Conservation (phyloP, 2,888 invertebrate species). For the Chaitophorus viminalis region DNA sequence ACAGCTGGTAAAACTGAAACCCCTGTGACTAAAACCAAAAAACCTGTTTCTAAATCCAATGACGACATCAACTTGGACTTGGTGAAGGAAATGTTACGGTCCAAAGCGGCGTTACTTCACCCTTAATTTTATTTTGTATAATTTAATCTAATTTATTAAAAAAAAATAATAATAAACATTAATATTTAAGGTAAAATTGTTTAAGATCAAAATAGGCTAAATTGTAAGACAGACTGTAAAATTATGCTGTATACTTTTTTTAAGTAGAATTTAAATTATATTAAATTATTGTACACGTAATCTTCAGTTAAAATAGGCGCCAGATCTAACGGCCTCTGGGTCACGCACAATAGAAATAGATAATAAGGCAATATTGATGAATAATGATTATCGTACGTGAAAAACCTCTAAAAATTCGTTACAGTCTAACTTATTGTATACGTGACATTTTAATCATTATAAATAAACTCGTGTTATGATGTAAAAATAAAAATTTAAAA, state of each 20-base stretch:
- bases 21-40: not conserved
- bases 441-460: conserved; percentile 24
- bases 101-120: not conserved
- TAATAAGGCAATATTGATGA: conserved; percentile 15
- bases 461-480: not conserved
- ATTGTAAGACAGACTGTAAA: not conserved
- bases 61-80: not conserved
- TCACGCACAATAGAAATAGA: not conserved
- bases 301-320: conserved; percentile 12
- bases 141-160: not conserved
- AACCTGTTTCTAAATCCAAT: not conserved
- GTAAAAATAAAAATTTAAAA: not conserved
- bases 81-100: not conserved
- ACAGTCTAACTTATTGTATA: conserved; percentile 29
- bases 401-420: conserved; percentile 42
- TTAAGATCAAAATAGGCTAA: not conserved
- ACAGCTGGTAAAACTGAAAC: not conserved
- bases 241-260: not conserved
- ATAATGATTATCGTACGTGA: conserved; percentile 14
- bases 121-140: not conserved
- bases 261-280: not conserved
- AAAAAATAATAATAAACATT: not conserved
- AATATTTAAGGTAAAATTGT: not conserved
- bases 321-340: not conserved
- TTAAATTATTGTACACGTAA: not conserved